Evolutionary conservation across 2,888 invertebrate species (phyloP), one percentile per base, ranked within the genome.

Genomic region (Ectemnius lituratus): DNA sequence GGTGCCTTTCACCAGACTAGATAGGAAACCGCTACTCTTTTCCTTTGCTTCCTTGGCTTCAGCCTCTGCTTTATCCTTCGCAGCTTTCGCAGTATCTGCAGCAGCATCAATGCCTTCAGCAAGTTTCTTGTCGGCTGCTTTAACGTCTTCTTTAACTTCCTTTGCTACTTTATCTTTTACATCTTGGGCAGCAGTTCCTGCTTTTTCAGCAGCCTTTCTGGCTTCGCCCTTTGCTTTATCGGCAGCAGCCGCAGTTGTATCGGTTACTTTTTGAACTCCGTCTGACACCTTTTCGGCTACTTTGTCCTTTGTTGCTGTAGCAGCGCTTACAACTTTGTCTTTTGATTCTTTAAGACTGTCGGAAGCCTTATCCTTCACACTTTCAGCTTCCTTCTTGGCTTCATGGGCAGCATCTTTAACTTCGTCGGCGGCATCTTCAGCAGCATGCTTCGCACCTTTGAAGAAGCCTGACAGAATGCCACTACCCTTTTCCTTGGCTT

Each of bases 211-310:
- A 0, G 45, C 13, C 2, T 62, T 52, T 6, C 67, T 58, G 2
- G 20, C 92, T 91, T 76, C 80, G 49, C 73, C 76, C 2, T 65
- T 78, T 0, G 77, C 68, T 20, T 77, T 80, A 0, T 76, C 78
- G 2, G 64, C 16, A 11, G 52, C 52, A 14, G 52, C 16, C 91
- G 84, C 92, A 0, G 71, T 67, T 5, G 64, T 56, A 45, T 82
- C 79, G 0, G 67, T 18, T 5, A 75, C 60, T 69, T 76, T 78
- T 13, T 76, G 45, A 91, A 91, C 92, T 91, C 78, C 77, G 59
- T 72, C 75, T 18, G 77, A 63, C 0, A 60, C 18, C 27, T 47
- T 45, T 4, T 67, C 59, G 6, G 11, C 76, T 2, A 76, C 74
- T 5, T 70, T 75, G 0, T 79, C 81, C 59, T 73, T 80, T 1